Percentiles rank a stretch among this genome's conserved stretches.
These are phyloP conservation scores for Cyrtonyx montezumae DNA, from an alignment of 2,113 vertebrate species.

Conservation along the genomic window DNA sequence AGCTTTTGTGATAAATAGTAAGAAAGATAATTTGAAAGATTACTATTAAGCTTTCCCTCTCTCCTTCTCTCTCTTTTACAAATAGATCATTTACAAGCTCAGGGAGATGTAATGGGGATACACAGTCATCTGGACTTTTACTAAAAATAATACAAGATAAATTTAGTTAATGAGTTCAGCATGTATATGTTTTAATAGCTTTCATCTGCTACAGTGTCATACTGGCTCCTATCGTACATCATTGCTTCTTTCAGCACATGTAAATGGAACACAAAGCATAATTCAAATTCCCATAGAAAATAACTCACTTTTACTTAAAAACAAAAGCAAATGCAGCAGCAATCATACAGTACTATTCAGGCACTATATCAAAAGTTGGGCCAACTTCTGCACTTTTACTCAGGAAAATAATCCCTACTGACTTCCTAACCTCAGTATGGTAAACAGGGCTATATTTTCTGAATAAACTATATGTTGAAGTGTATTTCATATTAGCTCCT, in stretches of 20 bases:
- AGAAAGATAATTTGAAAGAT: not conserved
- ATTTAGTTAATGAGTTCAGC: conserved; percentile 52
- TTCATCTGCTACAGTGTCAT: conserved; percentile 7
- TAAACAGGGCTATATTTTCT: not conserved
- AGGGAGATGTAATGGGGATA: conserved; percentile 11
- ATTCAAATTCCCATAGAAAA: conserved; percentile 26
- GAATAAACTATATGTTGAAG: not conserved
- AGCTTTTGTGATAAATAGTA: not conserved
- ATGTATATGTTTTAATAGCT: conserved; percentile 16
- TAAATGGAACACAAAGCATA: conserved; percentile 51
- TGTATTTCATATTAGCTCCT: not conserved
- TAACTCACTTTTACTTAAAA: conserved; percentile 39
- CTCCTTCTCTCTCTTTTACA: not conserved
- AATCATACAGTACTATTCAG: not conserved
- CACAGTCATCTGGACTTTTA: conserved; percentile 35
- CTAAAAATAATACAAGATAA: conserved; percentile 54
- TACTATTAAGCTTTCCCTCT: not conserved
- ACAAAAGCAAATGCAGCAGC: not conserved
- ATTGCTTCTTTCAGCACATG: conserved; percentile 19
- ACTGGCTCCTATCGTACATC: not conserved
- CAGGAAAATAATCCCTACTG: not conserved
- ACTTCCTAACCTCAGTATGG: not conserved
- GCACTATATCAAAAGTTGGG: not conserved
- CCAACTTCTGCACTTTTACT: not conserved
- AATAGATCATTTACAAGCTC: not conserved